A percentile compares a stretch with the other conserved stretches of the same genome.
phyloP scores from a whole-genome alignment of 2,113 vertebrate species.

The Crotophaga sulcirostris region DNA sequence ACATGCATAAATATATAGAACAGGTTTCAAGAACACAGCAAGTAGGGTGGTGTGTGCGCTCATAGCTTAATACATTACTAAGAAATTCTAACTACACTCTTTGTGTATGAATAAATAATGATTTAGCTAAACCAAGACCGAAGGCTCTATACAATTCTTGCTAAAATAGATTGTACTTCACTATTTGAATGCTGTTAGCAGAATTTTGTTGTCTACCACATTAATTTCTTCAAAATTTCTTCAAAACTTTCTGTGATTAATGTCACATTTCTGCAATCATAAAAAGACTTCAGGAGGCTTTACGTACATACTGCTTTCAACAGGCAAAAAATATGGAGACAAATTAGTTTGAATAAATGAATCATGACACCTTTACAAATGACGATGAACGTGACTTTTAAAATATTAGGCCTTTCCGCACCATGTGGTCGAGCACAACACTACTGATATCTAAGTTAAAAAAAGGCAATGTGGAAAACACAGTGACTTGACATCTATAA shows the following conservation, averaged over 20 bases:
- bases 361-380: neutral
- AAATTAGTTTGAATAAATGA: neutral
- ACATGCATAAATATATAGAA: neutral
- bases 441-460: neutral
- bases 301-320: neutral
- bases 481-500: neutral
- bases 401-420: neutral
- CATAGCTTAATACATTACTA: neutral
- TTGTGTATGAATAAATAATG: neutral
- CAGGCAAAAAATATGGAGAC: neutral
- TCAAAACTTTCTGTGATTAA: neutral
- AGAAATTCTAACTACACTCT: neutral
- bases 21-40: neutral
- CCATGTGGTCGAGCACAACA: neutral
- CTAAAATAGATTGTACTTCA: neutral
- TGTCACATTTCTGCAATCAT: neutral
- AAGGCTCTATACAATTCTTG: neutral
- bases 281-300: neutral
- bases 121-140: neutral
- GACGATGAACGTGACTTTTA: neutral
- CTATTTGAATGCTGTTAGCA: neutral
- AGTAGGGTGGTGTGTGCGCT: neutral
- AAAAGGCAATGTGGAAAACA: neutral
- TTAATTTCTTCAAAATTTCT: slow-evolving; percentile 8
- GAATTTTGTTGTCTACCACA: neutral